Evolutionary conservation across 2,797 vertebrate species (phyloP).

Genomic region (Manis crassicaudata): DNA sequence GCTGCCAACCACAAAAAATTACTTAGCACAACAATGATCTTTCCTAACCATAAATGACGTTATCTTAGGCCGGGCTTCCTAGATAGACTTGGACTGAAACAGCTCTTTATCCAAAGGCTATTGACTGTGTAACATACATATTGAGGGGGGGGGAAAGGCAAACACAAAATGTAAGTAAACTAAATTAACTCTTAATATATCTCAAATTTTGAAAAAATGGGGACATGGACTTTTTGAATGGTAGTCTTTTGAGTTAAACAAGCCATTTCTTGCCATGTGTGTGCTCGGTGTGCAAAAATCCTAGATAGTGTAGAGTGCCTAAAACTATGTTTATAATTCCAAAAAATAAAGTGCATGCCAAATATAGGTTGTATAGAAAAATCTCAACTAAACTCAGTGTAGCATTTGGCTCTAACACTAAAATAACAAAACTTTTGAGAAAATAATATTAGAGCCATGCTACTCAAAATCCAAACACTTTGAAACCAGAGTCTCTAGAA

Average conservation of each 20-base stretch:
- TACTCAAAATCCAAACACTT: background rate
- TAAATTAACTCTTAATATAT: slow-evolving; percentile 44
- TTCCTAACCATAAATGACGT: slow-evolving; percentile 64
- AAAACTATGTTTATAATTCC: background rate
- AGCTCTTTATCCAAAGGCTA: background rate
- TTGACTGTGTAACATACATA: background rate
- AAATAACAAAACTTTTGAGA: background rate
- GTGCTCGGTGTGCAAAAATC: background rate
- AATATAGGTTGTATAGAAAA: background rate
- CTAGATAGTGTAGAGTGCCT: background rate
- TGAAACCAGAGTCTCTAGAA: background rate
- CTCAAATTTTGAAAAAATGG: slow-evolving; percentile 5
- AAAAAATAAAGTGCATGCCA: background rate
- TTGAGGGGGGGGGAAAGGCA: background rate
- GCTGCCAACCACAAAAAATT: slow-evolving; percentile 54
- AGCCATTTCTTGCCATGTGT: background rate
- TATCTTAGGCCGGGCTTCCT: slow-evolving; percentile 57
- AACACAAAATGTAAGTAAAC: background rate
- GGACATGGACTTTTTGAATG: background rate
- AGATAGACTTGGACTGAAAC: slow-evolving; percentile 52
- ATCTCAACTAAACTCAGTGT: background rate
- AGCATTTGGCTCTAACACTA: background rate
- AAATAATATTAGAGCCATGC: background rate
- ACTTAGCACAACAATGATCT: slow-evolving; percentile 64
- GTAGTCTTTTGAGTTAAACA: background rate